A percentile compares a stretch with the other conserved stretches of the same genome.
phyloP scores from a whole-genome alignment of 1,140 invertebrate genomes.

The Periplaneta americana region DNA sequence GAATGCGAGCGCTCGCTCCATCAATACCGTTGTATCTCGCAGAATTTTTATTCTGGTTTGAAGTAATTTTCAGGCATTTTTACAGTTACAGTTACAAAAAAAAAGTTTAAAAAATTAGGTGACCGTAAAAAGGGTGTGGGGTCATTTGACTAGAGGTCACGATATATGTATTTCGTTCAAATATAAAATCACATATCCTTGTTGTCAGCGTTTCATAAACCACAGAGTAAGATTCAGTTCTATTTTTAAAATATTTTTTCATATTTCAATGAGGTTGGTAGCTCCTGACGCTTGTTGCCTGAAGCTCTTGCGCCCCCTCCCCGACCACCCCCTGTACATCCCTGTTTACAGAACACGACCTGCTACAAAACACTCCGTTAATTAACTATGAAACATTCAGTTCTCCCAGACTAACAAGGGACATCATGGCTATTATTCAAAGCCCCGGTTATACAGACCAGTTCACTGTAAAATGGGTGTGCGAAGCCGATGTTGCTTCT shows the following conservation, averaged over 20 bases:
- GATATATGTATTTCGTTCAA: background rate
- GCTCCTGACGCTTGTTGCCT: background rate
- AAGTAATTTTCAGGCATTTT: too few species aligned
- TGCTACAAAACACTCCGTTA: background rate
- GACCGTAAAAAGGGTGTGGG: too few species aligned
- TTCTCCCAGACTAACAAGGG: background rate
- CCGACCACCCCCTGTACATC: too few species aligned
- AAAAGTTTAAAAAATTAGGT: too few species aligned
- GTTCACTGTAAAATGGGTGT: background rate
- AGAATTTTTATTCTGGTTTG: too few species aligned
- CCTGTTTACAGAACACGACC: background rate
- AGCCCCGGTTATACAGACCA: background rate
- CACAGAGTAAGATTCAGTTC: background rate
- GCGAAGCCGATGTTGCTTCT: too few species aligned
- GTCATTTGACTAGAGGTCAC: too few species aligned
- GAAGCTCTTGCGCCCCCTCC: too few species aligned
- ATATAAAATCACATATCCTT: background rate
- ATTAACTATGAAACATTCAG: background rate
- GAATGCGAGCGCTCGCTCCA: too few species aligned
- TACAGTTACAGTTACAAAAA: too few species aligned
- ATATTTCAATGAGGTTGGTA: background rate
- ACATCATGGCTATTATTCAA: background rate
- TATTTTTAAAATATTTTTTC: background rate
- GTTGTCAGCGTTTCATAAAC: background rate
- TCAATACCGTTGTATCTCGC: too few species aligned